A percentile compares a stretch with the other conserved stretches of the same genome.
Conservation (phyloP, 2,113 vertebrate species). For the Salvelinus fontinalis region DNA sequence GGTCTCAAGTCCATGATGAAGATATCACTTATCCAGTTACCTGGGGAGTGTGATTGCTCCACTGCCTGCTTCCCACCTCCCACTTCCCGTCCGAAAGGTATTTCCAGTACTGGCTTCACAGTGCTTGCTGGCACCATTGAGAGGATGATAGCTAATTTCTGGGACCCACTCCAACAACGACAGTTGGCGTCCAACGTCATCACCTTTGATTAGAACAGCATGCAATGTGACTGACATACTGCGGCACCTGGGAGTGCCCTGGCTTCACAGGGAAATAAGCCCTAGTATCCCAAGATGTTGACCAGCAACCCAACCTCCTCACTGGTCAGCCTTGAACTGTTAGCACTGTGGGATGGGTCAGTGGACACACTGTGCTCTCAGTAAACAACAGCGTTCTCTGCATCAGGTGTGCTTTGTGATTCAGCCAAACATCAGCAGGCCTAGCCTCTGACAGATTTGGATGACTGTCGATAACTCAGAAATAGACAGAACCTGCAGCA, state of each 20-base stretch:
- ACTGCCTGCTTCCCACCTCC: constrained; percentile 29
- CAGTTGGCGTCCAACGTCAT: constrained; percentile 71
- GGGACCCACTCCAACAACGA: constrained; percentile 69
- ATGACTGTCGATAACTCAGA: constrained; percentile 17
- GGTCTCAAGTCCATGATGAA: constrained; percentile 10
- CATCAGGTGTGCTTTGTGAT: constrained; percentile 51
- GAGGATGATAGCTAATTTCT: constrained; percentile 63
- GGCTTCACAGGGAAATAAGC: constrained; percentile 33
- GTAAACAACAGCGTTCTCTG: constrained; percentile 27
- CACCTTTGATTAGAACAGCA: constrained; percentile 60
- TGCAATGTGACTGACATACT: constrained; percentile 41
- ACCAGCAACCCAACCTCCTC: constrained; percentile 16
- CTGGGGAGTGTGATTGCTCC: constrained; percentile 29
- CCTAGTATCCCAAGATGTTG: constrained; percentile 15
- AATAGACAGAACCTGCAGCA: not conserved
- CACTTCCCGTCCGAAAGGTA: constrained; percentile 39
- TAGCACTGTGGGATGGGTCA: constrained; percentile 27
- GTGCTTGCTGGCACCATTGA: constrained; percentile 46
- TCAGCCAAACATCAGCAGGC: constrained; percentile 50
- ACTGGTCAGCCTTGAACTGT: constrained; percentile 16
- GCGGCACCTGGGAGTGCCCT: not conserved
- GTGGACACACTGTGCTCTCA: constrained; percentile 26
- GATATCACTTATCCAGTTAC: constrained; percentile 35
- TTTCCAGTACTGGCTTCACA: constrained; percentile 61
- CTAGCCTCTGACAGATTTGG: constrained; percentile 24